A percentile compares a stretch with the other conserved stretches of the same genome.
Evolutionary conservation across 2,888 invertebrate genomes (phyloP).

Genomic region (Aphodius granarius): DNA sequence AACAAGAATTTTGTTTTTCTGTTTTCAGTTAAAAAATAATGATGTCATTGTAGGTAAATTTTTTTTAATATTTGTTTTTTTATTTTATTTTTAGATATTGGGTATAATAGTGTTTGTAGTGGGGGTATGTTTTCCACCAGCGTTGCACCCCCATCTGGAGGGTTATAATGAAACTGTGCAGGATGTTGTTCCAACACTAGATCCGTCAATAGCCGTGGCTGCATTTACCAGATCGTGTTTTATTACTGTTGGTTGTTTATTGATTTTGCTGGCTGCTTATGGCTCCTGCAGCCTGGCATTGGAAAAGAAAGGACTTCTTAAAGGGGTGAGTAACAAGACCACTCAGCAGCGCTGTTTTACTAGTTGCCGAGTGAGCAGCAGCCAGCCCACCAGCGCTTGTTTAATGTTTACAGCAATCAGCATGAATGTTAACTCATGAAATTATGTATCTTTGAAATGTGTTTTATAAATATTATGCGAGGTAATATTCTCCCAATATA

Average conservation of each 20-base stretch:
- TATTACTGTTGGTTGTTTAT: constrained; percentile 3
- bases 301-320: constrained; percentile 1
- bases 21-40: too few relatives aligned
- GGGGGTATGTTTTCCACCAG: background rate
- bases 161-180: background rate
- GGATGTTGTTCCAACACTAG: background rate
- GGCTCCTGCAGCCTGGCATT: constrained; percentile 2
- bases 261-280: background rate
- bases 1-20: too few relatives aligned
- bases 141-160: background rate
- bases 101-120: constrained; percentile 1
- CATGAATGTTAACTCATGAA: too few relatives aligned
- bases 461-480: too few relatives aligned
- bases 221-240: constrained; percentile 1
- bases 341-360: too few relatives aligned
- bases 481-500: too few relatives aligned
- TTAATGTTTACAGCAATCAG: too few relatives aligned
- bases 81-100: background rate
- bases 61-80: background rate
- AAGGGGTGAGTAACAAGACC: background rate
- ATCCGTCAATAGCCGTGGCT: background rate
- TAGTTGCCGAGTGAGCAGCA: too few relatives aligned
- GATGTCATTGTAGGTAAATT: too few relatives aligned
- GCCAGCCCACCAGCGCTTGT: too few relatives aligned
- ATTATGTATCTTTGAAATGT: too few relatives aligned